Percentiles rank a stretch among this genome's conserved stretches.
These are phyloP conservation scores for Platichthys stellatus DNA, from an alignment of 2,113 vertebrate species.

Conservation along the genomic window DNA sequence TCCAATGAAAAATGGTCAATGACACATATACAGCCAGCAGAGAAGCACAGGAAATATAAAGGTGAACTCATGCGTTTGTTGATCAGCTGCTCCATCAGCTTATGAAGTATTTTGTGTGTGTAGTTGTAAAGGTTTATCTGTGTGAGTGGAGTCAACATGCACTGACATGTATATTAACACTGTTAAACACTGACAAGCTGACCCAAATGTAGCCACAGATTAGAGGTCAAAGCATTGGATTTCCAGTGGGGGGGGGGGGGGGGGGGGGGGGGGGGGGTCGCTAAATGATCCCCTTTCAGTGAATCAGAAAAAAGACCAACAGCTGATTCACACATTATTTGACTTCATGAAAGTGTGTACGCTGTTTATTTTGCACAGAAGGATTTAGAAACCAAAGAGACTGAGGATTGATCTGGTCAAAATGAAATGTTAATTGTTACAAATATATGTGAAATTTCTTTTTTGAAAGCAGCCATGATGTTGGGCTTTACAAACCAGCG, in stretches of 20 bases:
- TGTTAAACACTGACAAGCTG: neutral
- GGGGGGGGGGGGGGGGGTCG: neutral
- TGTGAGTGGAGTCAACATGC: neutral
- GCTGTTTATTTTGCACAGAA: neutral
- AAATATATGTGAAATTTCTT: too few relatives aligned
- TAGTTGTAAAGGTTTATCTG: neutral
- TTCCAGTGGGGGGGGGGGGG: neutral
- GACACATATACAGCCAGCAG: neutral
- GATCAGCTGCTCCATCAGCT: neutral
- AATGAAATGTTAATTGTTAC: neutral
- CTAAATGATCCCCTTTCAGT: constrained; percentile 10
- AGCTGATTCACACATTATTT: neutral
- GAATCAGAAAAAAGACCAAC: neutral
- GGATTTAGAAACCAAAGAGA: neutral
- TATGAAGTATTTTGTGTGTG: neutral
- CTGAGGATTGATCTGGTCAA: neutral
- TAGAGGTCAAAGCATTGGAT: constrained; percentile 6
- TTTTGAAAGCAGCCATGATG: neutral
- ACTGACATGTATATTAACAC: neutral
- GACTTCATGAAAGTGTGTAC: neutral
- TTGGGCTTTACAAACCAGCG: neutral
- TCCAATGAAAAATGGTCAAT: neutral
- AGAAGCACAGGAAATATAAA: neutral
- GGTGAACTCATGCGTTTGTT: neutral
- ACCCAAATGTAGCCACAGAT: constrained; percentile 26